Evolutionary conservation across 2,113 vertebrate genomes (phyloP).

Genomic region (Pipa parva): DNA sequence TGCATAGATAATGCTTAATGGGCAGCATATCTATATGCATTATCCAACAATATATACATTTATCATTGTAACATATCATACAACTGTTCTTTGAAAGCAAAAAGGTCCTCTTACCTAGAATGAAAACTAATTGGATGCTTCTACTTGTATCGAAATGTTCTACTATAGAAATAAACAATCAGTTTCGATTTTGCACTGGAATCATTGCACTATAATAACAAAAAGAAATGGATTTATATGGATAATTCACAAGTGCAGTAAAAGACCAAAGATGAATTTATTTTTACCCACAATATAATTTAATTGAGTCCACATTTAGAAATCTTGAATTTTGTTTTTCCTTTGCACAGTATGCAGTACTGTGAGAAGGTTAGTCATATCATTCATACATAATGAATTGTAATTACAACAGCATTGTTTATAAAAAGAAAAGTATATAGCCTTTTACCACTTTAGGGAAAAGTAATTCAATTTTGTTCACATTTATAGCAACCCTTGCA

Average conservation of each 20-base stretch:
- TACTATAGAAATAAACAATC: too few relatives aligned
- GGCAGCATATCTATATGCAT: too few relatives aligned
- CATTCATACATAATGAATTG: slow-evolving; percentile 25
- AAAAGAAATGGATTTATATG: slow-evolving; percentile 10
- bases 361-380: slow-evolving; percentile 1
- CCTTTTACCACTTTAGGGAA: not conserved
- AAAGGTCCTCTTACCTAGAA: too few relatives aligned
- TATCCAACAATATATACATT: too few relatives aligned
- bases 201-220: not conserved
- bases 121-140: too few relatives aligned
- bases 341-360: not conserved
- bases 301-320: slow-evolving; percentile 3
- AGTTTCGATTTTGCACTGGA: too few relatives aligned
- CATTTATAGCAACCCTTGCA: not conserved
- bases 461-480: slow-evolving; percentile 9
- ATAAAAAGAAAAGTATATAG: slow-evolving; percentile 5
- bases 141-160: too few relatives aligned
- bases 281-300: slow-evolving; percentile 3
- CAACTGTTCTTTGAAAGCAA: too few relatives aligned
- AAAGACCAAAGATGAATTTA: slow-evolving; percentile 15
- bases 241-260: slow-evolving; percentile 2
- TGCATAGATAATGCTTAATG: too few relatives aligned
- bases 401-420: slow-evolving; percentile 21
- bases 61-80: too few relatives aligned
- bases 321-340: not conserved